A percentile compares a stretch with the other conserved stretches of the same genome.
Conservation (phyloP, 2,113 vertebrate species). For the Clinocottus analis region DNA sequence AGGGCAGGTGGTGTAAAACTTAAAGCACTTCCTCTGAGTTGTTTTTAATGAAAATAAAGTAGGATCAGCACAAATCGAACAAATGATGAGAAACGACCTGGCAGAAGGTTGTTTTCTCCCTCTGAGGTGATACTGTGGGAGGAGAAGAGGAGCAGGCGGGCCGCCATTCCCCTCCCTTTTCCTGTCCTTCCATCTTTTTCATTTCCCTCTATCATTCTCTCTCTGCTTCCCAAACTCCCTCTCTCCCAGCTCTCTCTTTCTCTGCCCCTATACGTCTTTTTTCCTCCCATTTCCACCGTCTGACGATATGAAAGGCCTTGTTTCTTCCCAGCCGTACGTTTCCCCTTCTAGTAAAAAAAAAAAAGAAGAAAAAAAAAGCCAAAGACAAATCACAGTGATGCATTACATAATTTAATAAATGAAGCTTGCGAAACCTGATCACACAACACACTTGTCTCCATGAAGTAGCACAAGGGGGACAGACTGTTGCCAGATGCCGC, state of each 20-base stretch:
- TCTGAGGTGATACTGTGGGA: slow-evolving; percentile 58
- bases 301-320: slow-evolving; percentile 36
- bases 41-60: slow-evolving; percentile 68
- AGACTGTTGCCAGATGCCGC: slow-evolving; percentile 80
- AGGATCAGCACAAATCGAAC: slow-evolving; percentile 71
- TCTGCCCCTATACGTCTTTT: slow-evolving; percentile 16
- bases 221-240: slow-evolving; percentile 2
- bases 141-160: slow-evolving; percentile 45
- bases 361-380: background rate
- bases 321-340: slow-evolving; percentile 32
- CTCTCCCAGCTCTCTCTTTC: slow-evolving; percentile 4
- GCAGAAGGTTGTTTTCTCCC: slow-evolving; percentile 68
- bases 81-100: slow-evolving; percentile 79
- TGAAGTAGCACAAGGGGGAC: slow-evolving; percentile 52
- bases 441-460: slow-evolving; percentile 73
- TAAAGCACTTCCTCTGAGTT: slow-evolving; percentile 46
- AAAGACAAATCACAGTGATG: slow-evolving; percentile 69
- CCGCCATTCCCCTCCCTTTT: slow-evolving; percentile 44
- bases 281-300: slow-evolving; percentile 37
- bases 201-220: slow-evolving; percentile 42
- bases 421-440: slow-evolving; percentile 73
- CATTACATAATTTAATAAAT: slow-evolving; percentile 77
- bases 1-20: slow-evolving; percentile 45
- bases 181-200: slow-evolving; percentile 42
- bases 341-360: background rate